Conservation (phyloP, 2,797 vertebrate species). For the Aeoliscus strigatus region DNA sequence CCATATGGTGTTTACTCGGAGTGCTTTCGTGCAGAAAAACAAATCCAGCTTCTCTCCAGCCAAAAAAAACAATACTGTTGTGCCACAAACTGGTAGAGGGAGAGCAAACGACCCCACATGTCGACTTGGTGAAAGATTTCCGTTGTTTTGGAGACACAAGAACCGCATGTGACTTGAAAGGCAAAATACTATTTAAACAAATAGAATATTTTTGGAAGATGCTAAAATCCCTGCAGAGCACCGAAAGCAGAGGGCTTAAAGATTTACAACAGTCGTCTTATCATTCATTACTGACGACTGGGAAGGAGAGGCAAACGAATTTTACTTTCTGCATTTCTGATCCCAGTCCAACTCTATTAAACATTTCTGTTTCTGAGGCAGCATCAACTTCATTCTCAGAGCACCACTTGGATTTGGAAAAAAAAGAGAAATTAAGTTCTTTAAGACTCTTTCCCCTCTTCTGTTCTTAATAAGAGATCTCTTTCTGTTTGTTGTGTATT, state of each 20-base stretch:
- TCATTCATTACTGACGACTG: constrained; percentile 73
- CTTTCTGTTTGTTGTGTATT: constrained; percentile 69
- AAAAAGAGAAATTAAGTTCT: constrained; percentile 67
- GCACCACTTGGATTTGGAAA: constrained; percentile 53
- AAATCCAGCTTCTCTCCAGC: constrained; percentile 16
- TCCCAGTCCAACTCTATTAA: constrained; percentile 74
- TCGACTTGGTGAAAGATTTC: constrained; percentile 47
- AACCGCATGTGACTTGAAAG: constrained; percentile 42
- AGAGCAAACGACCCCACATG: constrained; percentile 30
- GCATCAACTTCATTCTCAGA: constrained; percentile 61
- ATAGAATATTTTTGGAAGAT: constrained; percentile 71
- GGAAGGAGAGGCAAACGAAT: constrained; percentile 69
- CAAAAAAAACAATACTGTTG: constrained; percentile 19
- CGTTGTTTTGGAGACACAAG: constrained; percentile 39
- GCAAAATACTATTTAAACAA: constrained; percentile 46
- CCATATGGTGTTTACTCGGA: constrained; percentile 26
- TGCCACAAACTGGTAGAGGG: constrained; percentile 30
- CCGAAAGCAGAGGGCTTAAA: constrained; percentile 74
- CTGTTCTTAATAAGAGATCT: constrained; percentile 72
- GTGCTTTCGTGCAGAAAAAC: not conserved
- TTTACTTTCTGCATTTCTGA: constrained; percentile 73
- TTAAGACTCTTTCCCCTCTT: constrained; percentile 70
- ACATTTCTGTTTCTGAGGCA: constrained; percentile 66
- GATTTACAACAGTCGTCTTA: constrained; percentile 73
- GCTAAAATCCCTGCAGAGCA: constrained; percentile 73